Evolutionary conservation across 2,888 invertebrate species (phyloP), one percentile per base, ranked within the genome.

Genomic region (Netelia fuscicornis): DNA sequence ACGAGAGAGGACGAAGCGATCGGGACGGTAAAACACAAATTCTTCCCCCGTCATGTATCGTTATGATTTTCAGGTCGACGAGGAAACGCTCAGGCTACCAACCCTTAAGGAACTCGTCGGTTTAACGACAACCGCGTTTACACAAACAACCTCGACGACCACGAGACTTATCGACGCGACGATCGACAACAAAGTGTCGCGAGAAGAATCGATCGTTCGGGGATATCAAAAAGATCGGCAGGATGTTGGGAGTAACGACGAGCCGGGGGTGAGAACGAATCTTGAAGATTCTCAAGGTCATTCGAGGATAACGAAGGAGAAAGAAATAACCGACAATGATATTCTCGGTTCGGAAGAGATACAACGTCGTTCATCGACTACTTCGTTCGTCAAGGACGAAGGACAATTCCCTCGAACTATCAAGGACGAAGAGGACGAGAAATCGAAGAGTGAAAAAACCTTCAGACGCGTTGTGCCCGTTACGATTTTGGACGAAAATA

Each of bases 51-150:
- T 85, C 85, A 83, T 85, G 60, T 83, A 71, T 85, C 90, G 80
- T 93, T 92, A 89, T 92, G 89, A 92, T 93, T 93, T 93, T 91
- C 93, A 93, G 93, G 92, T 93, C 83, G 88, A 80, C 86, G 86
- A 87, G 89, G 89, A 90, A 88, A 78, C 86, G 42, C 81, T 86
- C 81, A 89, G 88, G 76, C 89, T 93, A 86, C 92, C 93, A 77
- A 93, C 92, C 72, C 90, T 93, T 83, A 93, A 90, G 92, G 91
- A 93, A 80, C 87, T 92, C 80, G 86, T 92, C 76, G 90, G 89
- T 87, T 88, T 85, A 86, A 85, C 67, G 87, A 85, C 70, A 82
- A 68, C 58, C 71, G 54, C 56, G 23, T 58, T 2, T 68, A 83
- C n/a, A 62, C 23, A 25, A 6, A 48, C 48, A 13, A 2, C 48